A percentile compares a stretch with the other conserved stretches of the same genome.
Evolutionary conservation across 2,888 invertebrate species (phyloP).

Genomic region (Itoplectis maculator): DNA sequence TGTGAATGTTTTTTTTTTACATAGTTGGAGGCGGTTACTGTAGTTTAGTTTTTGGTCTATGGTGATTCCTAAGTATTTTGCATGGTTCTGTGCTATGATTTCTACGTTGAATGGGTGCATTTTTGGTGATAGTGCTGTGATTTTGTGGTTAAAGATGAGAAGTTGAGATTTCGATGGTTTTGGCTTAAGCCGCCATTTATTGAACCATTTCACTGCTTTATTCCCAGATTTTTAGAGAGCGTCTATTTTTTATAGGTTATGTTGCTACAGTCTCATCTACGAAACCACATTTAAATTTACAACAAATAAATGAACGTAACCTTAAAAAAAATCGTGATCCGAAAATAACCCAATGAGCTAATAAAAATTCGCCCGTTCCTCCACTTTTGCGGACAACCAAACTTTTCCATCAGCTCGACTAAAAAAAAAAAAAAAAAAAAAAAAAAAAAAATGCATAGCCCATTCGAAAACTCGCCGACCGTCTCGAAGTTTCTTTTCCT

Average conservation of each 20-base stretch:
- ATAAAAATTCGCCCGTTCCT: too few relatives aligned
- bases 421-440: neutral
- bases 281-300: too few relatives aligned
- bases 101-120: neutral
- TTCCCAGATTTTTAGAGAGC: too few relatives aligned
- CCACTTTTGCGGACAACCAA: neutral
- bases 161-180: too few relatives aligned
- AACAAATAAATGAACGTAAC: too few relatives aligned
- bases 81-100: neutral
- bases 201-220: too few relatives aligned
- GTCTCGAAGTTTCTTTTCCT: constrained; percentile 13
- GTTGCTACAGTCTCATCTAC: too few relatives aligned
- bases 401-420: neutral
- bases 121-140: neutral
- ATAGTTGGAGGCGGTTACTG: neutral
- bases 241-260: too few relatives aligned
- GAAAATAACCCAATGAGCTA: too few relatives aligned
- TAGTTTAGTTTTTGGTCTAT: neutral
- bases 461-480: neutral
- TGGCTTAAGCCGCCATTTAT: too few relatives aligned
- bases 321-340: too few relatives aligned
- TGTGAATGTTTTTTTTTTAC: neutral
- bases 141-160: neutral
- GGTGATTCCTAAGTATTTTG: neutral
- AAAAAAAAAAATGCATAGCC: neutral